Evolutionary conservation across 1,140 invertebrate species (phyloP), one percentile per base, ranked within the genome.

Genomic region (Chironomus tepperi): DNA sequence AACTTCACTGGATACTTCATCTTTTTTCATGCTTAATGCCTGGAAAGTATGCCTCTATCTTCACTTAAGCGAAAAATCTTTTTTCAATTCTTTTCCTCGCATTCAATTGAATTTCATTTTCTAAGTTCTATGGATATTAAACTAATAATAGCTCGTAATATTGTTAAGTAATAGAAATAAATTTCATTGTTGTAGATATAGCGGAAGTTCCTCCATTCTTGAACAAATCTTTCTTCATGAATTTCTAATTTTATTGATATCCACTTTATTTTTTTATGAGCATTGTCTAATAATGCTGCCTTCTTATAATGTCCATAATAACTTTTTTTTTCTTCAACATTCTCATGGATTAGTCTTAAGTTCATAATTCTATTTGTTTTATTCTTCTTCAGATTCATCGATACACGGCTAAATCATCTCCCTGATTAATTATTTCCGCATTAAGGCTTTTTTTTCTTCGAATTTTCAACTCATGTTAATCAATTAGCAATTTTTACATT

Each of bases 351-450:
- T 9, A n/a, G 24, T 34, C 24, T 34, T 2, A 34, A 34, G 24
- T 34, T 5, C 24, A 34, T 34, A 34, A 34, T 34, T 34, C 24
- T 34, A 34, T 34, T 34, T 34, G 24, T 34, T 34, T 34, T 34
- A 34, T 34, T 34, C 24, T 34, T 34, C 24, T 34, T 34, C 24
- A 34, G 24, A 34, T 34, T 57, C 3, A 3, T 57, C 47, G 47
- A 57, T n/a, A 57, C 47, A 57, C 47, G 47, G n/a, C n/a, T 57
- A n/a, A 9, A n/a, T n/a, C 47, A 57, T 12, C 5, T 57, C 5
- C 47, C n/a, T 57, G 47, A 57, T 57, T 57, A 57, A 57, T 57
- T 57, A 57, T 57, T 57, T 57, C 47, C 47, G 12, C 47, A 57
- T 57, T n/a, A 57, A 57, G 24, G 3, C 5, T 57, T 57, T n/a